Evolutionary conservation across 2,113 vertebrate genomes (phyloP).

Genomic region (Pelvicachromis taeniatus): DNA sequence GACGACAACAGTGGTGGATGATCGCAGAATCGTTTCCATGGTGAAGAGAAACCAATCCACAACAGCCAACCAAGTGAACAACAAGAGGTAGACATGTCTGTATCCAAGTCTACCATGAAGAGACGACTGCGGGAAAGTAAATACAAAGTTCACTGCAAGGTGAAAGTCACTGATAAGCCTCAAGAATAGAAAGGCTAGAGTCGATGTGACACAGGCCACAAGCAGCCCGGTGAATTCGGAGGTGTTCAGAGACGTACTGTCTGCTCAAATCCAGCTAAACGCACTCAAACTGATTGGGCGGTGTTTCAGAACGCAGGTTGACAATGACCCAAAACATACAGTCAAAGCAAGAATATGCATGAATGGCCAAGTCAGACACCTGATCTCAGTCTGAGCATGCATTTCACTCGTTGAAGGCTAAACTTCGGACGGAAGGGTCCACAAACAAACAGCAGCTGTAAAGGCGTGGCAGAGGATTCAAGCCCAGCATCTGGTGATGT

Average conservation of each 20-base stretch:
- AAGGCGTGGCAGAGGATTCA: neutral
- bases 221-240: neutral
- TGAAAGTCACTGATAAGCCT: accelerated
- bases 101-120: neutral
- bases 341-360: neutral
- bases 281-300: neutral
- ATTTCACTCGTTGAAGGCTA: neutral
- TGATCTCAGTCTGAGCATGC: neutral
- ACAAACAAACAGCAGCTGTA: neutral
- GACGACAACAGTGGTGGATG: neutral
- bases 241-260: neutral
- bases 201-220: neutral
- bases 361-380: neutral
- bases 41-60: neutral
- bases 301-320: neutral
- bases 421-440: neutral
- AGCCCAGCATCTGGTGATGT: neutral
- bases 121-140: neutral
- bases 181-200: neutral
- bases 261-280: neutral
- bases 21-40: neutral
- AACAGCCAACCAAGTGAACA: neutral
- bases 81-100: neutral
- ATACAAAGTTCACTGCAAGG: neutral
- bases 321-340: neutral